Evolutionary conservation across 92 coral and sea anemone genomes (phyloP), one percentile per base, ranked within the genome.

Genomic region (Palythoa caribaeorum): DNA sequence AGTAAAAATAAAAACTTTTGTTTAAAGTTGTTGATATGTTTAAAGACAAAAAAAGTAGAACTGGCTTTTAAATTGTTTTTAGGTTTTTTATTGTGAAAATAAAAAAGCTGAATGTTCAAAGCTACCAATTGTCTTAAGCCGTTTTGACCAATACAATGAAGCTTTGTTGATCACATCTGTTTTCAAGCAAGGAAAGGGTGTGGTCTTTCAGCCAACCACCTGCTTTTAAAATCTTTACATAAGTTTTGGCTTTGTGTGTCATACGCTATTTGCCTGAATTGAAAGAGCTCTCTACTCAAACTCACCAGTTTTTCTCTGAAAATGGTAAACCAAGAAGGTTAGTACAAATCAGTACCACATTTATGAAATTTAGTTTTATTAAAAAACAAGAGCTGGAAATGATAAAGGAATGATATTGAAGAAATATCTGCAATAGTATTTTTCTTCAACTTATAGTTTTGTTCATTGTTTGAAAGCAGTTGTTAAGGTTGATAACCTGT

Each of bases 321-420:
- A 9, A 81, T 81, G 86, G 86, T 81, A 17, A 81, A 65, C 53
- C 86, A 66, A 65, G 86, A 68, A 81, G 86, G 86, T 81, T 14
- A 44, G 86, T 66, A 17, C 15, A 16, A 12, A 12, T 40, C 1
- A 65, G 9, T 19, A 20, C 52, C 54, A 12, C 10, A 44, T 38
- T 62, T 14, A 13, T 11, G 52, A n/a, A n/a, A 6, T 75, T 47
- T 17, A 21, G 2, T 76, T 48, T 35, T 21, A 12, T 6, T 36
- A 83, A 28, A 83, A 83, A 39, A 35, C 15, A 16, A 1, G 36
- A 37, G 21, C n/a, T 21, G 17, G 35, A 62, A 65, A 51, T 65
- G 53, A 40, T n/a, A 0, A 63, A 63, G 9, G 20, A n/a, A 63
- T 28, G n/a, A 16, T 63, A n/a, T 2, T 7, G 9, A 63, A n/a